These are phyloP conservation scores for Acrossocheilus fasciatus DNA, from an alignment of 2,797 vertebrate genomes.

Conservation along the genomic window DNA sequence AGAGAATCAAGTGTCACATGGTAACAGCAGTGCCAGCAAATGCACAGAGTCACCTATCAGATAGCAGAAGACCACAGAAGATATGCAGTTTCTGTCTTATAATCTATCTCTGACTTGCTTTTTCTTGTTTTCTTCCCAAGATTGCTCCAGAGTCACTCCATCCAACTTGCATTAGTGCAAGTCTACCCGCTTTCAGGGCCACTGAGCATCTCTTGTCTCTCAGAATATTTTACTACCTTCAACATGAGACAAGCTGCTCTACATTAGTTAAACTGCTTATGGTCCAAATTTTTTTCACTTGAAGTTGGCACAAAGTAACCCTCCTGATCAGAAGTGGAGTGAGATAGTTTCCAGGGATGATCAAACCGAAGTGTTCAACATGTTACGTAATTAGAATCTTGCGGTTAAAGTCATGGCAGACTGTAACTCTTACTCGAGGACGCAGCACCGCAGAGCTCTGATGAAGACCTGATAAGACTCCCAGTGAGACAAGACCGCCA, in stretches of 20 bases:
- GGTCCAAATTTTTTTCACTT: background rate
- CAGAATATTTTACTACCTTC: background rate
- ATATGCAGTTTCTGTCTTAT: conserved; percentile 18
- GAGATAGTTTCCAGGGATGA: conserved; percentile 19
- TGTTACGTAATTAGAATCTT: conserved; percentile 8
- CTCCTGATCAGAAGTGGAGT: background rate
- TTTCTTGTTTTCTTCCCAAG: conserved; percentile 11
- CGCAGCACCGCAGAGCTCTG: background rate
- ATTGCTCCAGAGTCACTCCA: conserved; percentile 49
- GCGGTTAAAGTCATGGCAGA: conserved; percentile 2
- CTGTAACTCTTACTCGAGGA: conserved; percentile 12
- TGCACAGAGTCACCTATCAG: conserved; percentile 8
- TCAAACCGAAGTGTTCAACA: background rate
- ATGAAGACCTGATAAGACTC: conserved; percentile 13
- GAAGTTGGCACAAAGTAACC: background rate
- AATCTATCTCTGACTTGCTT: background rate
- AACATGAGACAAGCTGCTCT: background rate
- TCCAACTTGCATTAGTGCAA: conserved; percentile 67
- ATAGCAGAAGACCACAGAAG: conserved; percentile 23
- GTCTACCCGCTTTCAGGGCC: conserved; percentile 42
- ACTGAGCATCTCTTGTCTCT: conserved; percentile 20
- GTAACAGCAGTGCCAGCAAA: conserved; percentile 39
- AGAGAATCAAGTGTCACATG: conserved; percentile 54
- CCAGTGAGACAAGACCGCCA: background rate
- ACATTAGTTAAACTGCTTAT: background rate